Evolutionary conservation across 2,113 vertebrate species (phyloP), one percentile per base, ranked within the genome.

Genomic region (Perca flavescens): DNA sequence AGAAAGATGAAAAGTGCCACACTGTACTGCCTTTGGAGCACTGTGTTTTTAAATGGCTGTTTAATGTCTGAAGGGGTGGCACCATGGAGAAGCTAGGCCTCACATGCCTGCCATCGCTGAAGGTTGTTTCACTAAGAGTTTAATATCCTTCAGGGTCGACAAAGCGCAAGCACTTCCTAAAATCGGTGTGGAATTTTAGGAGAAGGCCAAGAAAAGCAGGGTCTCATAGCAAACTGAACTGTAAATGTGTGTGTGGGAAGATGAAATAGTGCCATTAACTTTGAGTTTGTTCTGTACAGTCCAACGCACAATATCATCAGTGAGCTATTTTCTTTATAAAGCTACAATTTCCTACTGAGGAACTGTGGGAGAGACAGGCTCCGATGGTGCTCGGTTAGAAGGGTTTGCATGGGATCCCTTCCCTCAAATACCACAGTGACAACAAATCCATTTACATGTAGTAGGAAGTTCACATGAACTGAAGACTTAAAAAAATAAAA

Each of bases 181-280:
- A 89, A 84, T 57, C 22, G 17, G 72, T 58, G 75, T 61, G 73
- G 83, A 88, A 71, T 86, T 88, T 74, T 50, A 64, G 56, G 61
- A 68, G 50, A 43, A 53, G 46, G 86, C 89, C 94, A 93, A 93
- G 68, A 90, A 92, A 90, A 93, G 78, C 86, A 85, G 68, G 69
- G 53, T 72, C 19, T 9, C 52, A 78, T 19, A 60, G 76, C 76
- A 75, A 77, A 81, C 49, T 50, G 49, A 78, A 68, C 56, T 80
- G 67, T 64, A 84, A 76, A 69, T 74, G 77, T 77, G 19, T 62
- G 10, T 43, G 9, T 43, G 40, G 86, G 77, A 86, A 74, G 69
- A 77, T 81, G 82, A 90, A 86, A 54, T 77, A 54, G 62, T 76
- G 73, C 82, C 76, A 70, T 84, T 89, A 75, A 78, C 71, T 82